Base-by-base conservation (phyloP, 2,113 vertebrate genomes). In the Halcyon senegalensis region DNA sequence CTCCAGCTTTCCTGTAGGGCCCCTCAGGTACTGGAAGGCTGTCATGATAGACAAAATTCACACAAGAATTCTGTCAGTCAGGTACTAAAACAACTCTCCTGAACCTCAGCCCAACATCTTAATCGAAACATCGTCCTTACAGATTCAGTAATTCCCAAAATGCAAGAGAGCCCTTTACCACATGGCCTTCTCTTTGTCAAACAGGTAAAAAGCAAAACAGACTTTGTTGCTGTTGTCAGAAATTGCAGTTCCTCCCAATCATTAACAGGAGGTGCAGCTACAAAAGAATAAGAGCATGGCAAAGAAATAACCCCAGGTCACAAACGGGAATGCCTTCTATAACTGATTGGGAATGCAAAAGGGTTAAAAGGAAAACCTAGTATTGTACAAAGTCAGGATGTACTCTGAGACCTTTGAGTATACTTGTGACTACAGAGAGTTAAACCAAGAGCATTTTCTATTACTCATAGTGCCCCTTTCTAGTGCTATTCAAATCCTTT, bases 401-500 rank as follows among this genome's bases (percentile, higher is more conserved):
- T 69, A 79, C n/a, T 80, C 50, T 19, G 28, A 95, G 53, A 33
- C 93, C 62, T 86, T 91, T 0, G 0, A 84, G 39, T 41, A 35
- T 37, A 35, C 39, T 53, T 73, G 33, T 77, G 28, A 28, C 51
- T 76, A 84, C 23, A 96, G 84, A 84, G 23, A 79, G 75, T 76
- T 89, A 84, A 96, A 92, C 48, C 50, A 18, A 81, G 51, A 84
- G 24, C 31, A 56, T 44, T 56, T 82, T 92, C 76, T 37, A 58
- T 16, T 39, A 48, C 59, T 35, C 41, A 77, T 11, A 30, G 27
- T 46, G 20, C 33, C 91, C 59, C 81, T 84, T 83, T 51, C 84
- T 81, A 75, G 27, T 67, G 30, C 67, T 94, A 89, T 94, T 96
- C 85, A 98, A 87, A 92, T 94, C 77, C 84, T 96, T 87, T 86